Conservation (phyloP, 2,797 vertebrate genomes). For the Sitta carolinensis region DNA sequence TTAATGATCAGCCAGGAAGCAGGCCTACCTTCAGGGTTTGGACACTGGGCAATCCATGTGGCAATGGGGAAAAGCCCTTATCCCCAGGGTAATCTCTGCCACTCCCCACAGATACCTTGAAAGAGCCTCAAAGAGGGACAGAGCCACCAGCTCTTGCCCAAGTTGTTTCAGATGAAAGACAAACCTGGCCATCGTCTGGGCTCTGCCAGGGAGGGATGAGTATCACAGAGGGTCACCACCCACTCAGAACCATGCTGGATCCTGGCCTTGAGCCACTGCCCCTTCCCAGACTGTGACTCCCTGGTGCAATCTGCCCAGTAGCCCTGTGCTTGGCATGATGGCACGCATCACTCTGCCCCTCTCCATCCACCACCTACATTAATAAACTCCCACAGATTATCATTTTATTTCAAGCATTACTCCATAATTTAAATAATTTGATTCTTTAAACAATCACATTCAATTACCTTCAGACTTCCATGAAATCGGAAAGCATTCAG, state of each 20-base stretch:
- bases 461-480: slow-evolving; percentile 45
- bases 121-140: not conserved
- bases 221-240: not conserved
- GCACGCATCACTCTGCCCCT: accelerated
- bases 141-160: not conserved
- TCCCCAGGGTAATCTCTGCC: not conserved
- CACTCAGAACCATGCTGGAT: accelerated
- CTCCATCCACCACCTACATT: not conserved
- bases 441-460: slow-evolving; percentile 59
- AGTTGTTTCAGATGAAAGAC: not conserved
- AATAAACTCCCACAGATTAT: slow-evolving; percentile 6
- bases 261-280: accelerated
- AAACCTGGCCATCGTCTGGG: not conserved
- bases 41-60: accelerated
- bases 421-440: slow-evolving; percentile 43
- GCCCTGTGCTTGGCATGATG: accelerated
- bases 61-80: not conserved
- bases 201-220: not conserved
- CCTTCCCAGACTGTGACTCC: not conserved
- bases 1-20: not conserved
- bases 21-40: accelerated
- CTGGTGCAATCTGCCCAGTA: not conserved
- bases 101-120: not conserved
- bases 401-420: not conserved
- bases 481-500: slow-evolving; percentile 26